A percentile compares a stretch with the other conserved stretches of the same genome.
phyloP scores from a whole-genome alignment of 1,140 invertebrate species.

The Caerostris darwini region DNA sequence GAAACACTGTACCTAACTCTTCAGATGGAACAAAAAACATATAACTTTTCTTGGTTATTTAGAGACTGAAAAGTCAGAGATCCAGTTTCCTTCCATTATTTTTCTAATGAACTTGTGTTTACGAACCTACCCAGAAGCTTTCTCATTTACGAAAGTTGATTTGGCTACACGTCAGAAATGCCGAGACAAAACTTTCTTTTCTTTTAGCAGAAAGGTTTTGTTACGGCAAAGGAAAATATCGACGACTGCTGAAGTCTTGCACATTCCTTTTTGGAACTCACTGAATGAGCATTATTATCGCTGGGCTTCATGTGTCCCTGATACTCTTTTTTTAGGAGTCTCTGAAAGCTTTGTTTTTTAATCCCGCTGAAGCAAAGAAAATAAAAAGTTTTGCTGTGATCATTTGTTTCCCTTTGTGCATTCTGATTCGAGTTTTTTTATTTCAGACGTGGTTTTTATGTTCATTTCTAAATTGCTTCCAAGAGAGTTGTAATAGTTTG shows the following conservation, averaged over 20 bases:
- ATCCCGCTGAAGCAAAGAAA: background rate
- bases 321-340: background rate
- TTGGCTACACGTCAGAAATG: conserved; percentile 46
- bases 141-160: conserved; percentile 52
- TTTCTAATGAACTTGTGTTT: conserved; percentile 53
- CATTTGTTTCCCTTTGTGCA: conserved; percentile 1
- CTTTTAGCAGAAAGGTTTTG: background rate
- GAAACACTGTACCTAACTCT: conserved; percentile 26
- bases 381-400: background rate
- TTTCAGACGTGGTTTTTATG: background rate
- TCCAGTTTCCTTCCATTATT: conserved; percentile 25
- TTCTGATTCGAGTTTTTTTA: conserved; percentile 8
- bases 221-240: conserved; percentile 35
- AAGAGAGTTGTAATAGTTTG: background rate
- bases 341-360: background rate
- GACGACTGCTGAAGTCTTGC: too few relatives aligned
- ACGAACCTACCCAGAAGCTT: conserved; percentile 6
- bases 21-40: conserved; percentile 16
- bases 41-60: conserved; percentile 30
- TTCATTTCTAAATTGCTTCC: background rate
- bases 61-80: conserved; percentile 34
- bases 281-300: too few relatives aligned
- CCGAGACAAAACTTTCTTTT: conserved; percentile 1
- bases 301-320: too few relatives aligned
- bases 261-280: too few relatives aligned